Percentiles rank a stretch among this genome's conserved stretches.
Conservation (phyloP, 2,113 vertebrate genomes). For the Cephalopholis sonnerati region DNA sequence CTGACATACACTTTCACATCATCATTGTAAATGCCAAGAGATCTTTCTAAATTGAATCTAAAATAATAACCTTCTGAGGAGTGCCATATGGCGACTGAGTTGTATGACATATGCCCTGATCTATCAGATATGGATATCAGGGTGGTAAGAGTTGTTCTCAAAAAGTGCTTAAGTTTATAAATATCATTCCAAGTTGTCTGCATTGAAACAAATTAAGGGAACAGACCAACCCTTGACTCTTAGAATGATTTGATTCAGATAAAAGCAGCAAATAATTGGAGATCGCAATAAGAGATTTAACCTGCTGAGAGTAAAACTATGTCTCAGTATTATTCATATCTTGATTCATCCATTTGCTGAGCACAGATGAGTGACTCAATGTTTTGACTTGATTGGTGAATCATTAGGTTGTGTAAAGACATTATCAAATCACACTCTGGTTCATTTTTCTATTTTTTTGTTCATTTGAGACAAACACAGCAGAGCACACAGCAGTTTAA, state of each 20-base stretch:
- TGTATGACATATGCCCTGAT: not conserved
- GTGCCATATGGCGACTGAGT: not conserved
- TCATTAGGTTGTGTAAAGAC: conserved; percentile 10
- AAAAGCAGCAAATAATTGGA: not conserved
- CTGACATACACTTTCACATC: not conserved
- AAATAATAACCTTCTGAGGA: not conserved
- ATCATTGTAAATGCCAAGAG: conserved; percentile 11
- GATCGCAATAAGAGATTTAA: not conserved
- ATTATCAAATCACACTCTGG: not conserved
- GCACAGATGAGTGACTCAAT: not conserved
- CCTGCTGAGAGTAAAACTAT: not conserved
- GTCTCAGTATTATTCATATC: not conserved
- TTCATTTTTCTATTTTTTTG: not conserved
- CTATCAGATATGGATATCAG: not conserved
- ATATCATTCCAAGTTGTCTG: not conserved
- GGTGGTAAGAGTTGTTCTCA: too few relatives aligned
- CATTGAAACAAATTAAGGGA: not conserved
- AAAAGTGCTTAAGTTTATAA: not conserved
- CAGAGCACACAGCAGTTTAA: conserved; percentile 3
- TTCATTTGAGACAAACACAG: conserved; percentile 4
- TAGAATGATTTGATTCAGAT: conserved; percentile 5
- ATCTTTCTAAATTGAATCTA: not conserved
- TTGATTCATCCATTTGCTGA: conserved; percentile 16
- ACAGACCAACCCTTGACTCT: not conserved
- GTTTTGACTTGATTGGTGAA: conserved; percentile 25